Base-by-base conservation (phyloP, 2,113 vertebrate species). In the Sterna hirundo region DNA sequence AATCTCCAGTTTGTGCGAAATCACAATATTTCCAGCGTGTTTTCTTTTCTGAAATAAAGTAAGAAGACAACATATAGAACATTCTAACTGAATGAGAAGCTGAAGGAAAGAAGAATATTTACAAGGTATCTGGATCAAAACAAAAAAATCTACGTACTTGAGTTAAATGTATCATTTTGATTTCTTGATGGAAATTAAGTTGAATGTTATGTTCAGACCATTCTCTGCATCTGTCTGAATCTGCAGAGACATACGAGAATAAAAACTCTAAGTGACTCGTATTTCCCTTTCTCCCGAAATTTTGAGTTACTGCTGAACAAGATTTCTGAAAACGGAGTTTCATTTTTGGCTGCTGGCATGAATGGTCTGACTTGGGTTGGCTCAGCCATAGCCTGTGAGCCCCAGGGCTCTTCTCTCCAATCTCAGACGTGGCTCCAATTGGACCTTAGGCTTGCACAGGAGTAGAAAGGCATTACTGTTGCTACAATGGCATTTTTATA, bases 211-310 rank as follows among this genome's bases (percentile, higher is more conserved):
- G 11, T 76, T 90, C 38, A 79, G 16, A 38, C 2, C 6, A 15
- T 68, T 66, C 19, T 58, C 15, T 76, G 7, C 71, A n/a, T 79
- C 34, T 91, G 5, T 22, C 15, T 65, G 90, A 84, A 49, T 44
- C 34, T 93, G 19, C 6, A 86, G 60, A 92, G 12, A 15, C 7
- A 10, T 71, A 49, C 18, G 13, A 82, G 13, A 66, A 60, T 13
- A 46, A 47, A 88, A 91, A 34, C 5, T 54, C 26, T 0, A 1
- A 57, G 40, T 54, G 1, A 3, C 14, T 61, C 0, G 0, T 54
- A 61, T 29, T 89, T 86, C 15, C 8, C 27, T 66, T 89, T 80
- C 74, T 38, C 11, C 29, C 30, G 13, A 64, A 13, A 18, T 38
- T 94, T 87, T 85, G 16, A 52, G 25, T 81, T 60, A 69, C 12